Percentiles rank a stretch among this genome's conserved stretches.
These are phyloP conservation scores for Pandion haliaetus DNA, from an alignment of 2,113 vertebrate species.

Conservation along the genomic window DNA sequence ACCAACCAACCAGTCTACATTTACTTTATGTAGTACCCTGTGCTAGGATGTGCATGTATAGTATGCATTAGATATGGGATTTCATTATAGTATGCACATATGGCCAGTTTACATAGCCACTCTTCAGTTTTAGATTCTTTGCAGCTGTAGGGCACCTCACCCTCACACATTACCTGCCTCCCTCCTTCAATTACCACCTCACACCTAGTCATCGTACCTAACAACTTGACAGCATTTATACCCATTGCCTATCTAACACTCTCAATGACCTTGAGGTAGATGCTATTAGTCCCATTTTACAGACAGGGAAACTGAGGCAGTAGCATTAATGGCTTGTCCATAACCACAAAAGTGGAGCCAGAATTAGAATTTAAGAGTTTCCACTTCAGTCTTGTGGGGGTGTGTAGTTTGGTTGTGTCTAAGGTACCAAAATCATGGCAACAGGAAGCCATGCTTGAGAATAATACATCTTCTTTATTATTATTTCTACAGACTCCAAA, in stretches of 20 bases:
- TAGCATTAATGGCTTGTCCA: not conserved
- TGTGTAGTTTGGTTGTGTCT: not conserved
- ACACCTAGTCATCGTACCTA: not conserved
- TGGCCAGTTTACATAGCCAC: not conserved
- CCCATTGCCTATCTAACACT: not conserved
- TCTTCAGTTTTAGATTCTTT: not conserved
- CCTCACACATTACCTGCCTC: not conserved
- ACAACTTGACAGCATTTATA: not conserved
- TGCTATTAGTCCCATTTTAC: not conserved
- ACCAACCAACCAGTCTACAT: not conserved
- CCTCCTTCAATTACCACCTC: not conserved
- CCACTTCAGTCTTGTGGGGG: not conserved
- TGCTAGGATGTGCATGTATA: not conserved
- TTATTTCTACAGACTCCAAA: not conserved
- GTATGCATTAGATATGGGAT: not conserved
- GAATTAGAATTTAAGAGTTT: not conserved
- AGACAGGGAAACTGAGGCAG: not conserved
- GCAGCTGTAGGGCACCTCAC: not conserved
- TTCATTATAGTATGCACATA: too few relatives aligned
- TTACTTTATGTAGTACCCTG: not conserved
- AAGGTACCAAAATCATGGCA: not conserved
- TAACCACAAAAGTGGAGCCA: not conserved
- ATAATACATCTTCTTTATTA: not conserved
- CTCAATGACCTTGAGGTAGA: not conserved
- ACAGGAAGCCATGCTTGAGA: not conserved